A percentile compares a stretch with the other conserved stretches of the same genome.
These are phyloP conservation scores for Lycaena phlaeas DNA, from an alignment of 2,888 invertebrate genomes.

Conservation along the genomic window DNA sequence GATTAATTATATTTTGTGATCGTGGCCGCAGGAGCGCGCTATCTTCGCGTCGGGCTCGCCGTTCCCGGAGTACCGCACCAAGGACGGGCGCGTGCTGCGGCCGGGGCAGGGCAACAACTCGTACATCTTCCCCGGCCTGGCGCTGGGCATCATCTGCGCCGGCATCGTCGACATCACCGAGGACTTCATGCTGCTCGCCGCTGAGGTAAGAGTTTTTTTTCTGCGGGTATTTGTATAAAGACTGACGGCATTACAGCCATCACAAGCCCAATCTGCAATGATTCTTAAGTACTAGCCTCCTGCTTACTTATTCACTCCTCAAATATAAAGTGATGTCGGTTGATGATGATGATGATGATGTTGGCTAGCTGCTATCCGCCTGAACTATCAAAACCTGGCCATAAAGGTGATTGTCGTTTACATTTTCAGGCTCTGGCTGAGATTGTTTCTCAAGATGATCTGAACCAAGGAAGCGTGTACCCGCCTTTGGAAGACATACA, in stretches of 20 bases:
- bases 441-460: slow-evolving; percentile 84
- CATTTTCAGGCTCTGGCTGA: slow-evolving; percentile 80
- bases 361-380: no score
- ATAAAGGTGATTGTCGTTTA: no score
- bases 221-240: no score
- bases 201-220: slow-evolving; percentile 73
- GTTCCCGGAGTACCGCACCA: slow-evolving; percentile 86
- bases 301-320: no score
- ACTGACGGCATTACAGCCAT: no score
- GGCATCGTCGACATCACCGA: slow-evolving; percentile 93
- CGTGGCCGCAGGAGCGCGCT: slow-evolving; percentile 91
- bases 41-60: slow-evolving; percentile 98
- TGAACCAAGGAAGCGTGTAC: slow-evolving; percentile 90
- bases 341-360: no score
- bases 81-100: slow-evolving; percentile 83
- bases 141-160: slow-evolving; percentile 90
- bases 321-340: no score
- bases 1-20: no score
- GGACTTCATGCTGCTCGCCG: slow-evolving; percentile 92
- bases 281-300: no score
- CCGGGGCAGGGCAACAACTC: slow-evolving; percentile 99
- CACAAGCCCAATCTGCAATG: no score
- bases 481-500: slow-evolving; percentile 90
- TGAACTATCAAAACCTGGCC: no score
- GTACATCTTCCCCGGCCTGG: slow-evolving; percentile 97